Evolutionary conservation across 2,113 vertebrate genomes (phyloP).

Genomic region (Chaenogobius annularis): DNA sequence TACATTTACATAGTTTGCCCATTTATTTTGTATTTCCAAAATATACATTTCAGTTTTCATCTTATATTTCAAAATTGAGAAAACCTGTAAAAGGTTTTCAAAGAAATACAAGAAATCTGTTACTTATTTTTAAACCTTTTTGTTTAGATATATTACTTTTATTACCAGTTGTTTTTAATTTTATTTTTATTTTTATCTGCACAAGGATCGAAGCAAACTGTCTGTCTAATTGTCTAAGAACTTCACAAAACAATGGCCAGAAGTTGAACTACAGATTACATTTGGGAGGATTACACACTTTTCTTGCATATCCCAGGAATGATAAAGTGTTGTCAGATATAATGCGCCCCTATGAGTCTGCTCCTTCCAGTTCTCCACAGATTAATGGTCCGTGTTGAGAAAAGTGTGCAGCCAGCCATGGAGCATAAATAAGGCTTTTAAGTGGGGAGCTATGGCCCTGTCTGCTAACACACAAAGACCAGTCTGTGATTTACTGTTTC

Average conservation of each 20-base stretch:
- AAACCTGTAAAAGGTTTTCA: too few species aligned
- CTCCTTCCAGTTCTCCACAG: conserved; percentile 67
- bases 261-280: conserved; percentile 13
- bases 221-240: neutral
- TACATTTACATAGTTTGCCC: too few species aligned
- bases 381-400: conserved; percentile 75
- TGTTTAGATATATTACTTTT: too few species aligned
- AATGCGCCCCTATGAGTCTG: conserved; percentile 65
- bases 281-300: conserved; percentile 43
- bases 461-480: conserved; percentile 64
- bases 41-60: too few species aligned
- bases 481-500: conserved; percentile 66
- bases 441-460: conserved; percentile 67
- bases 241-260: neutral
- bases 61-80: too few species aligned
- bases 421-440: conserved; percentile 76
- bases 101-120: too few species aligned
- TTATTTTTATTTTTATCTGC: too few species aligned
- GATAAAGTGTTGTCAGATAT: conserved; percentile 55
- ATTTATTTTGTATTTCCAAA: too few species aligned
- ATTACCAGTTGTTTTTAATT: too few species aligned
- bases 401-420: conserved; percentile 70
- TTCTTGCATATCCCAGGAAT: conserved; percentile 47
- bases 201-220: neutral
- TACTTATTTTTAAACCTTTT: too few species aligned